These are phyloP conservation scores for Grallaria varia DNA, from an alignment of 2,113 vertebrate genomes.

Conservation along the genomic window DNA sequence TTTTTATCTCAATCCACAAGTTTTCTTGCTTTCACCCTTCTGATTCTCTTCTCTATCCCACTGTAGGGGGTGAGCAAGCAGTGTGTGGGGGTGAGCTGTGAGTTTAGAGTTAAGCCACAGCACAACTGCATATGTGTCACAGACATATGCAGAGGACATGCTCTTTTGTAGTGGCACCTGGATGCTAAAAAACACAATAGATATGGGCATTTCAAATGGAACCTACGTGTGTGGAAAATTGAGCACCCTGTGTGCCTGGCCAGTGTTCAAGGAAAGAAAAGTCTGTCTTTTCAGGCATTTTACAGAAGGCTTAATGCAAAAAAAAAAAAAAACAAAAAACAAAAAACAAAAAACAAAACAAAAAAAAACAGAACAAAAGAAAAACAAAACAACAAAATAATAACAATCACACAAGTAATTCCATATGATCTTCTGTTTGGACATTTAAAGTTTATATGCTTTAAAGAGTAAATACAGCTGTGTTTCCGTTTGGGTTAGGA, in stretches of 20 bases:
- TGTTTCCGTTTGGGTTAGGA: neutral
- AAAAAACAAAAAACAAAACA: neutral
- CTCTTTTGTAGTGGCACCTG: neutral
- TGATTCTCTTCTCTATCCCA: neutral
- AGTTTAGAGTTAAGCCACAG: neutral
- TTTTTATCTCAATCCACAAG: neutral
- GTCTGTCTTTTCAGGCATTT: neutral
- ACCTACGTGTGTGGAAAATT: neutral
- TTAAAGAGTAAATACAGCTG: neutral
- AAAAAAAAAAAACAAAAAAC: neutral
- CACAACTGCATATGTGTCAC: neutral
- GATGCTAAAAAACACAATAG: neutral
- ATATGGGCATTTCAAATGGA: neutral
- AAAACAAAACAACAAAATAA: neutral
- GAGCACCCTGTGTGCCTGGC: neutral
- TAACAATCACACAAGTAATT: neutral
- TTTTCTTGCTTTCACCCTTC: neutral
- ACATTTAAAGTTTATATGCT: neutral
- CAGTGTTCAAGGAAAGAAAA: neutral
- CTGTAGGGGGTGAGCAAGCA: fast-evolving
- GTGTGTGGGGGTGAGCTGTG: neutral
- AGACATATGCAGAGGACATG: neutral
- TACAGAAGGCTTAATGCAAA: neutral
- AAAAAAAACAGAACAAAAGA: neutral
- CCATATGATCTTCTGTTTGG: neutral